Evolutionary conservation across 2,113 vertebrate genomes (phyloP).

Genomic region (Protomyctophum bolini): DNA sequence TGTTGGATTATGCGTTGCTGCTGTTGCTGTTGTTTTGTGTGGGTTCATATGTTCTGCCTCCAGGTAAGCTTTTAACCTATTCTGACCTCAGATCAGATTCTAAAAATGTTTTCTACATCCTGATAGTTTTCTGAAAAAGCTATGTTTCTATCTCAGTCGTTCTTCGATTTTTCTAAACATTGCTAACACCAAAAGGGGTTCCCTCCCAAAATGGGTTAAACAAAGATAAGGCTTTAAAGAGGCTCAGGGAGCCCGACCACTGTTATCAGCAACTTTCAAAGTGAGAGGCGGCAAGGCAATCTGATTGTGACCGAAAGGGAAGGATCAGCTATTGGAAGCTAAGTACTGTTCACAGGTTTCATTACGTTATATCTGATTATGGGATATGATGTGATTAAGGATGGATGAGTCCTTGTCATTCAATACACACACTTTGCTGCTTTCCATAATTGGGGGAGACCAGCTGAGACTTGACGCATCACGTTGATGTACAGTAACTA

Average conservation of each 20-base stretch:
- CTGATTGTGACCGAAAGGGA: background rate
- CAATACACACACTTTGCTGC: background rate
- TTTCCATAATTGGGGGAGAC: background rate
- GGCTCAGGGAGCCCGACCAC: background rate
- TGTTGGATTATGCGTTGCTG: too few species aligned
- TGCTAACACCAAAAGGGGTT: too few species aligned
- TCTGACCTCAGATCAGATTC: too few species aligned
- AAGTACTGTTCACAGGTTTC: too few species aligned
- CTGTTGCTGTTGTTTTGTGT: too few species aligned
- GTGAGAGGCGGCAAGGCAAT: background rate
- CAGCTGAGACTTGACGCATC: conserved; percentile 6
- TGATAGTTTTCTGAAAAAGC: too few species aligned
- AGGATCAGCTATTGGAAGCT: background rate
- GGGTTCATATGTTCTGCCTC: background rate
- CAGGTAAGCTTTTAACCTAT: background rate
- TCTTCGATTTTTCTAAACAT: too few species aligned
- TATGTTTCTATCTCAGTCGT: too few species aligned
- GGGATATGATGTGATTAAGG: background rate
- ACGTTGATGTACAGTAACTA: background rate
- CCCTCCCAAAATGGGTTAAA: too few species aligned
- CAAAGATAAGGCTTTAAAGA: conserved; percentile 3
- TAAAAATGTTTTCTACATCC: too few species aligned
- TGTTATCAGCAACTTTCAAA: background rate
- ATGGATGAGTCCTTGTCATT: conserved; percentile 3
- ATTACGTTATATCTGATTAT: background rate